Evolutionary conservation across 2,797 vertebrate species (phyloP).

Genomic region (Euphonia xanthogaster): DNA sequence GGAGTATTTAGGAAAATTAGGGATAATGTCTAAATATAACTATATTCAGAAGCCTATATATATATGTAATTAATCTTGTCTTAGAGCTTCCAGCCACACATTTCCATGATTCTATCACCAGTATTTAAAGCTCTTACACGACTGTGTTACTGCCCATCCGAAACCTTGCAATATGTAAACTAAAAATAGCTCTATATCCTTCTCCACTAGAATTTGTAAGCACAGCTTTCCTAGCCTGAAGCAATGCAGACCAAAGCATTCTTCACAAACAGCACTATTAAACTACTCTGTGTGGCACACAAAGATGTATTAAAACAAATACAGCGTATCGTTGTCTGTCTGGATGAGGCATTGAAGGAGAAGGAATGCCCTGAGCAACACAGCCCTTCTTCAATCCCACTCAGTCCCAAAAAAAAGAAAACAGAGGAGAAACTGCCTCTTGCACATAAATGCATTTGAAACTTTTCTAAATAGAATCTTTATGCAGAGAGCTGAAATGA

Average conservation of each 20-base stretch:
- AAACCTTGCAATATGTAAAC: neutral
- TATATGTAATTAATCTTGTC: neutral
- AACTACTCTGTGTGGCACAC: neutral
- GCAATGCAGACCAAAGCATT: slow-evolving; percentile 24
- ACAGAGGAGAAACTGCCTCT: slow-evolving; percentile 19
- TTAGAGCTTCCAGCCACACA: neutral
- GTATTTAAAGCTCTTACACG: neutral
- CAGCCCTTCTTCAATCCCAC: neutral
- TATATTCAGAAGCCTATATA: neutral
- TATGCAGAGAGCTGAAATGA: slow-evolving; percentile 12
- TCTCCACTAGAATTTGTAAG: slow-evolving; percentile 34
- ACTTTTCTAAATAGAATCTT: slow-evolving; percentile 43
- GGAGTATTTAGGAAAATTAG: neutral
- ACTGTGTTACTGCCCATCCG: neutral
- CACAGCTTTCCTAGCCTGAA: slow-evolving; percentile 24
- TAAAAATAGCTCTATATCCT: slow-evolving; percentile 28
- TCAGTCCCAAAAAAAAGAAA: neutral
- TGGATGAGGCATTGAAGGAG: neutral
- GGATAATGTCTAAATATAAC: neutral
- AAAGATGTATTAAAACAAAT: slow-evolving; percentile 51
- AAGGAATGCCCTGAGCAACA: slow-evolving; percentile 24
- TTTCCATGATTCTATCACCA: neutral
- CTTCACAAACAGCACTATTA: neutral
- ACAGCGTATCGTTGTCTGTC: neutral
- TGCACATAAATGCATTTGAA: slow-evolving; percentile 15